Conservation (phyloP, 2,113 vertebrate species). For the Hydrochoerus hydrochaeris region DNA sequence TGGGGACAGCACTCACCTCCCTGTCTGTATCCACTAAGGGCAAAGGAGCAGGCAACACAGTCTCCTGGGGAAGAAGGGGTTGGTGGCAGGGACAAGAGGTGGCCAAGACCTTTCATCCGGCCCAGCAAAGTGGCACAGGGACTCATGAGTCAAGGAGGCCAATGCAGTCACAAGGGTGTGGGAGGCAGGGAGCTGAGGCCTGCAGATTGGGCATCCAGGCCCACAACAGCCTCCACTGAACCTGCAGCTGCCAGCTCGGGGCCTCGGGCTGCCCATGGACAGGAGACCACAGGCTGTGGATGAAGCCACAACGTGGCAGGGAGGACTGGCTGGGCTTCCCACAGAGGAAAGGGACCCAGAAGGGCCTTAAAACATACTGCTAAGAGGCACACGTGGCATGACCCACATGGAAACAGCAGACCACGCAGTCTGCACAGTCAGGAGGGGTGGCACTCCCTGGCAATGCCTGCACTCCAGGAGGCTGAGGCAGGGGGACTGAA, state of each 20-base stretch:
- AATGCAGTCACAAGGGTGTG: not conserved
- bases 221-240: not conserved
- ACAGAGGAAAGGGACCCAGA: not conserved
- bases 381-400: not conserved
- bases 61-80: not conserved
- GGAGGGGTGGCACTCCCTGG: not conserved
- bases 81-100: no score
- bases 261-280: not conserved
- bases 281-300: not conserved
- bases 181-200: no score
- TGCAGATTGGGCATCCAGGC: not conserved
- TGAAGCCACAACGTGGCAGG: not conserved
- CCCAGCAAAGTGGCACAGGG: not conserved
- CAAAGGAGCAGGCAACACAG: not conserved
- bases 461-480: not conserved
- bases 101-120: no score
- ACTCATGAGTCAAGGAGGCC: not conserved
- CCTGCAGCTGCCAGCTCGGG: not conserved
- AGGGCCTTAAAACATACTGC: not conserved
- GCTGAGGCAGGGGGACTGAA: not conserved
- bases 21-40: not conserved
- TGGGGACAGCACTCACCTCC: not conserved
- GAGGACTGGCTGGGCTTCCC: not conserved
- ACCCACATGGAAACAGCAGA: not conserved
- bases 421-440: not conserved